Evolutionary conservation across 2,888 invertebrate species (phyloP), one percentile per base, ranked within the genome.

Genomic region (Callimorpha dominula): DNA sequence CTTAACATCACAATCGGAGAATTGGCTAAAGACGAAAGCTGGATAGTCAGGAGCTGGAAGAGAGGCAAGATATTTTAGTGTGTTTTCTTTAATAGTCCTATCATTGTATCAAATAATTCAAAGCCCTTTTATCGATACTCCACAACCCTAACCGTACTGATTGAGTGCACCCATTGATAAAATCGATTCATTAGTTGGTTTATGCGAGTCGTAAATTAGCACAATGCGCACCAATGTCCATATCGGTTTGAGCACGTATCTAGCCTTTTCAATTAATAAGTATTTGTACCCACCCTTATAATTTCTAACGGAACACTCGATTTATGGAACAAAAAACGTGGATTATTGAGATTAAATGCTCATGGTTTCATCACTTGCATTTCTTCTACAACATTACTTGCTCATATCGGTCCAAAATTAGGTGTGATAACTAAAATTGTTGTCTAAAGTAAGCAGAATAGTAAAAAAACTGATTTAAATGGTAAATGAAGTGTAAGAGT

Each of bases 71-170:
- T n/a, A n/a, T n/a, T n/a, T n/a, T n/a, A n/a, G n/a, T n/a, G n/a
- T n/a, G n/a, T n/a, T n/a, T n/a, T n/a, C n/a, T n/a, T n/a, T n/a
- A n/a, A n/a, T n/a, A n/a, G n/a, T n/a, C n/a, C n/a, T 31, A 31
- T 31, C 31, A 31, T 31, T 31, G 1, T 31, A 31, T 31, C 2
- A 1, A 31, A 31, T 60, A 20, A 31, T 60, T 60, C 5, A 20
- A 60, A 31, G 11, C 6, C 12, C 2, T 60, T 52, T 89, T 91
- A 91, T 91, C 87, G 87, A 80, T 82, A 70, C 77, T 75, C 64
- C 65, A 77, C 78, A 81, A 81, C 84, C 87, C 89, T 91, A 91
- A 91, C 31, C 57, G 91, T 90, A 68, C n/a, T 43, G 90, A 91
- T 89, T 84, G 85, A 85, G 87, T 87, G 85, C 80, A 88, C 87